phyloP scores from a whole-genome alignment of 2,797 vertebrate species.

The Pseudopleuronectes americanus region DNA sequence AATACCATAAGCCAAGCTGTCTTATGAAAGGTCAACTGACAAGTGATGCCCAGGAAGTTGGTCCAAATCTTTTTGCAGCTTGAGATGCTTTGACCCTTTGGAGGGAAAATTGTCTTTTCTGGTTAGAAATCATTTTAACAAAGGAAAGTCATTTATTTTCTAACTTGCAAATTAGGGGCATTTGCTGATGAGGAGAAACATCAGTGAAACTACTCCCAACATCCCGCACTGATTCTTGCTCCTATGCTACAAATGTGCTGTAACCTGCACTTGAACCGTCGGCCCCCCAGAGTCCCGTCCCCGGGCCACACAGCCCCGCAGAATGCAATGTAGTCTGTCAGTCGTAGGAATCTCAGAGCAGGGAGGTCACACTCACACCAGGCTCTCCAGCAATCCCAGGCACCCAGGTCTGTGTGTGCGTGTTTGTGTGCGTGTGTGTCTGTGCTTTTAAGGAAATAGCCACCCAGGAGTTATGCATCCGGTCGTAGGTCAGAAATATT shows the following conservation, averaged over 20 bases:
- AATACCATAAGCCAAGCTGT: slow-evolving; percentile 56
- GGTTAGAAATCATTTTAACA: not conserved
- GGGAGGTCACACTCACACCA: slow-evolving; percentile 48
- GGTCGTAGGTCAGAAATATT: slow-evolving; percentile 5
- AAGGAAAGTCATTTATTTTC: not conserved
- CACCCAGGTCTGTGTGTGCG: slow-evolving; percentile 45
- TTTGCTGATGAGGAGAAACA: not conserved
- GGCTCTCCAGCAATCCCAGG: slow-evolving; percentile 68
- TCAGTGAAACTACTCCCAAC: slow-evolving; percentile 9
- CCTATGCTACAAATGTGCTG: slow-evolving; percentile 13
- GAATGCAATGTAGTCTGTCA: slow-evolving; percentile 48
- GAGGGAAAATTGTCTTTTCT: not conserved
- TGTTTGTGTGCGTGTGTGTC: slow-evolving; percentile 4
- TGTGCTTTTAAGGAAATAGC: slow-evolving; percentile 35
- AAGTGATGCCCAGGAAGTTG: slow-evolving; percentile 23
- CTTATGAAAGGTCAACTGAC: slow-evolving; percentile 64
- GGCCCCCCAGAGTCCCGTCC: not conserved
- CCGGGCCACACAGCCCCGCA: slow-evolving; percentile 1
- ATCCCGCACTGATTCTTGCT: slow-evolving; percentile 10
- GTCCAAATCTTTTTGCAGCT: not conserved
- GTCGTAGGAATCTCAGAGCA: slow-evolving; percentile 61
- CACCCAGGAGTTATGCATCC: slow-evolving; percentile 3
- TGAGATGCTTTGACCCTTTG: not conserved
- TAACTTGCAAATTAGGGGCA: not conserved
- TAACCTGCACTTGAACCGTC: slow-evolving; percentile 53